phyloP scores from a whole-genome alignment of 2,888 invertebrate genomes.

The Cynaeus angustus region DNA sequence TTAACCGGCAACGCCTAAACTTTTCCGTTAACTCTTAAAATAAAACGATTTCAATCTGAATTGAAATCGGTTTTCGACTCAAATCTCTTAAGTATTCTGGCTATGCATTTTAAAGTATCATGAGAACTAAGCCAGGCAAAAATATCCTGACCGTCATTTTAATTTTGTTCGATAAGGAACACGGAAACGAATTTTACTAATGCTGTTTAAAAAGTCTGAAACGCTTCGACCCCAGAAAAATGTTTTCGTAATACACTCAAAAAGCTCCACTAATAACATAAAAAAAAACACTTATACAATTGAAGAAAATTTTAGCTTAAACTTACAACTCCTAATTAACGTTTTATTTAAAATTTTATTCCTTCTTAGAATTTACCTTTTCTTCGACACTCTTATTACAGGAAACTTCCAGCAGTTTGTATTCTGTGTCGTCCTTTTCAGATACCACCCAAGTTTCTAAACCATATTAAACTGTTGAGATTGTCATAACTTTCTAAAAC shows the following conservation, averaged over 20 bases:
- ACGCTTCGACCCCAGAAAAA: not conserved
- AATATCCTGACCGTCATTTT: constrained; percentile 42
- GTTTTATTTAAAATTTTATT: not conserved
- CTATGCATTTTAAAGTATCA: constrained; percentile 48
- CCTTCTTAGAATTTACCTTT: not conserved
- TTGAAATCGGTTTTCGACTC: constrained; percentile 49
- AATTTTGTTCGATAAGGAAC: constrained; percentile 17
- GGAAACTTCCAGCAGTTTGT: constrained; percentile 23
- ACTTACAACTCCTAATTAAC: too few relatives aligned
- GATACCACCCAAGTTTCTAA: constrained; percentile 38
- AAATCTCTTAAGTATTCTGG: constrained; percentile 47
- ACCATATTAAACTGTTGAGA: constrained; percentile 43
- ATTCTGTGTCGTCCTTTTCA: constrained; percentile 32
- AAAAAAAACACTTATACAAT: not conserved
- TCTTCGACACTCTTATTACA: constrained; percentile 4
- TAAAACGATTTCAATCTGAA: constrained; percentile 48
- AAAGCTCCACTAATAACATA: not conserved
- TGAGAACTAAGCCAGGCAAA: constrained; percentile 42
- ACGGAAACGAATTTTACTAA: constrained; percentile 16
- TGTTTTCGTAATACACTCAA: not conserved
- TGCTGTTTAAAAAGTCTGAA: constrained; percentile 15
- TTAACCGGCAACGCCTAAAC: constrained; percentile 35
- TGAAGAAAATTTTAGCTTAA: too few relatives aligned
- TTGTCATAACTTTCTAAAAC: constrained; percentile 38
- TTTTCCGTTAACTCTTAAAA: constrained; percentile 44